Base-by-base conservation (phyloP, 2,888 invertebrate species). In the Odontocolon sp. region DNA sequence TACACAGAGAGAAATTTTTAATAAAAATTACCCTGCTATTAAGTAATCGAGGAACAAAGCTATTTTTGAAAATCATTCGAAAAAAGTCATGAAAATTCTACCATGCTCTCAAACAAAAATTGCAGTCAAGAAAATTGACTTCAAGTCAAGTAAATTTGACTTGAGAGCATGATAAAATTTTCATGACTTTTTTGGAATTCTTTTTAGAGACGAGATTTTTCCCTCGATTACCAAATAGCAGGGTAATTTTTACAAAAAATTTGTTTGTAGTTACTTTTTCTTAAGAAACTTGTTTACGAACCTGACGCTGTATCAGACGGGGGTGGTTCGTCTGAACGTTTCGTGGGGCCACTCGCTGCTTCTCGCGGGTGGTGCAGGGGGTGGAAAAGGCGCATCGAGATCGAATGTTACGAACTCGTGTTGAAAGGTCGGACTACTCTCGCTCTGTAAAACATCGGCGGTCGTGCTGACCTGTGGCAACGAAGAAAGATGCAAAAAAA, bases 371-470 rank as follows among this genome's bases (percentile, higher is more conserved):
- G 87, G 88, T 1, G 69, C 77, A 2, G 89, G 88, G 18, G 91
- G 86, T 52, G 92, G 91, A 81, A 92, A 82, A 21, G 92, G 91
- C 50, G 92, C 92, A 36, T 94, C 94, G 67, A 94, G 91, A 83
- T 95, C 94, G 86, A 95, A 95, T 8, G 94, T 94, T 50, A 95
- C 94, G 86, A 95, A 92, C 83, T 95, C 95, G 80, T 94, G 94
- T 47, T 91, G 92, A 73, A 91, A 86, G 73, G 90, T 90, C 8
- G 94, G 93, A 63, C 94, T 93, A 87, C 82, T 91, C 83, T 82
- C 87, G 81, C 86, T 88, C 71, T 88, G 88, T 23, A 87, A 81
- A 33, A 93, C 91, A 82, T 93, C 93, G 14, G 93, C 93, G 33
- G 93, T 93, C 23, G 95, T 94, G 38, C 94, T 94, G 92, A 94